Conservation (phyloP, 2,797 vertebrate species). For the Sebastes glaucus region DNA sequence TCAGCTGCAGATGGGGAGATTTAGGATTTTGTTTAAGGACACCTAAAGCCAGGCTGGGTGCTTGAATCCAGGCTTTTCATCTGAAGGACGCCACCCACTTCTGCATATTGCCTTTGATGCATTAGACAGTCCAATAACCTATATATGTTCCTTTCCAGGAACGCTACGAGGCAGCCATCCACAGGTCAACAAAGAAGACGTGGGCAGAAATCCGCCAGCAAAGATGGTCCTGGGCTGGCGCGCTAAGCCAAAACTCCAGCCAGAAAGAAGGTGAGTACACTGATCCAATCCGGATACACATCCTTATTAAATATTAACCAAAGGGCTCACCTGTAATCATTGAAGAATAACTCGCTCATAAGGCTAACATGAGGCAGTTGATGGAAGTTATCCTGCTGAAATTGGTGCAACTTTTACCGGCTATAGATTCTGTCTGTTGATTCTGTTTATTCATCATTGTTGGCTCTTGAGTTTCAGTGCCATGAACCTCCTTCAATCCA, state of each 20-base stretch:
- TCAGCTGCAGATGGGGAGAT: constrained; percentile 12
- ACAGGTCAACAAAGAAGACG: constrained; percentile 93
- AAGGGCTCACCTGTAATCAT: neutral
- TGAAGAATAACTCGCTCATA: neutral
- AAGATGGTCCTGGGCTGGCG: constrained; percentile 95
- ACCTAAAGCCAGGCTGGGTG: neutral
- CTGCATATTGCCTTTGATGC: neutral
- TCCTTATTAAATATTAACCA: neutral
- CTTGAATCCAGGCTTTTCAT: neutral
- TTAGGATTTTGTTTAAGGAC: constrained; percentile 15
- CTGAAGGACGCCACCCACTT: neutral
- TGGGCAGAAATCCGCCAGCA: constrained; percentile 98
- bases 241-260: constrained; percentile 87
- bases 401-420: neutral
- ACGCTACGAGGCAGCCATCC: constrained; percentile 94
- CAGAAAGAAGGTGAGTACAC: constrained; percentile 84
- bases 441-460: neutral
- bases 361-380: neutral
- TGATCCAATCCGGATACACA: neutral
- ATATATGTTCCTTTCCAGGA: constrained; percentile 79
- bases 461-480: neutral
- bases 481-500: neutral
- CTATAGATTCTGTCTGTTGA: neutral
- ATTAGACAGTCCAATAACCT: neutral
- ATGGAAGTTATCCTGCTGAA: neutral